Percentiles rank a stretch among this genome's conserved stretches.
Conservation (phyloP, 1,140 invertebrate species). For the Planococcus citri region DNA sequence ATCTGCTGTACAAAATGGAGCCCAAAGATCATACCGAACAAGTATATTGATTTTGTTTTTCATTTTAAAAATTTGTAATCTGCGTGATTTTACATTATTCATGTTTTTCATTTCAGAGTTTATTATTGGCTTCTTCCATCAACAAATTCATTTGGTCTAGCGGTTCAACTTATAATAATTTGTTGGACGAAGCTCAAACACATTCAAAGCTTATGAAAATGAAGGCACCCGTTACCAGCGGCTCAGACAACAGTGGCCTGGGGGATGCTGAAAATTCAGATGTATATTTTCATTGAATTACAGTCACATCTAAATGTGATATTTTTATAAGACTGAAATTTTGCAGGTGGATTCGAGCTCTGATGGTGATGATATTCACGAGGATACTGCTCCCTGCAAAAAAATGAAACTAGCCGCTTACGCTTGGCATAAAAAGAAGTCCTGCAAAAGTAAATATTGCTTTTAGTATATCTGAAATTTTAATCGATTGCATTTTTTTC, state of each 20-base stretch:
- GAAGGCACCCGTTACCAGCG: constrained; percentile 30
- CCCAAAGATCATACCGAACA: constrained; percentile 86
- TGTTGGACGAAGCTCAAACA: constrained; percentile 23
- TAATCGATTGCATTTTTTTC: not conserved
- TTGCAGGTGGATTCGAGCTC: not conserved
- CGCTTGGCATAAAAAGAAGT: not conserved
- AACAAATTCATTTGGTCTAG: constrained; percentile 82
- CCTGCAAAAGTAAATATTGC: not conserved
- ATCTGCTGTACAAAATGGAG: constrained; percentile 67
- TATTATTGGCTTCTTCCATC: constrained; percentile 74
- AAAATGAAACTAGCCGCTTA: constrained; percentile 9
- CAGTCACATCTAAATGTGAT: not conserved
- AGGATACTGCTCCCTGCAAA: not conserved
- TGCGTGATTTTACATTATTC: not conserved
- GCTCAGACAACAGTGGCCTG: constrained; percentile 40
- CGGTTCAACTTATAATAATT: constrained; percentile 37
- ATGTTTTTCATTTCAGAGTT: constrained; percentile 50
- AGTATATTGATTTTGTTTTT: constrained; percentile 15
- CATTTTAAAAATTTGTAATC: not conserved
- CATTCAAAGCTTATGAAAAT: not conserved
- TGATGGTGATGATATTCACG: not conserved
- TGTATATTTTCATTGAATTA: not conserved
- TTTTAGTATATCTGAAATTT: not conserved
- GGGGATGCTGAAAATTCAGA: constrained; percentile 13
- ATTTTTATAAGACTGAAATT: not conserved